phyloP scores from a whole-genome alignment of 2,113 vertebrate species.

The Mesembrinibis cayennensis region DNA sequence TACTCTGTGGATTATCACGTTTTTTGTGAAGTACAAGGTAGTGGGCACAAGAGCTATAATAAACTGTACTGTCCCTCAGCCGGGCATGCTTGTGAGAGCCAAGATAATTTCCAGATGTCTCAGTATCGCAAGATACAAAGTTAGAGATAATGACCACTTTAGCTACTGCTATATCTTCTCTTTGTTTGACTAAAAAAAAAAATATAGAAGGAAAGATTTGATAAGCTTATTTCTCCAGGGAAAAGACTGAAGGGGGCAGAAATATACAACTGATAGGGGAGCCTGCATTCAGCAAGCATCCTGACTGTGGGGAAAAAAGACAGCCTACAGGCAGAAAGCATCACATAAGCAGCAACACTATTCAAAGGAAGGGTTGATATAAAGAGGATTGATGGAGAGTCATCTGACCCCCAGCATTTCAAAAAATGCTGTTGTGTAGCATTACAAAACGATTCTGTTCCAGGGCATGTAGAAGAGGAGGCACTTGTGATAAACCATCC shows the following conservation, averaged over 20 bases:
- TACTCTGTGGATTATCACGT: background rate
- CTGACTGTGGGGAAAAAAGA: background rate
- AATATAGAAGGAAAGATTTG: background rate
- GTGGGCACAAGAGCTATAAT: background rate
- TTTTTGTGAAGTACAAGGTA: background rate
- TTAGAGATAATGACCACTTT: background rate
- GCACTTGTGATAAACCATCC: background rate
- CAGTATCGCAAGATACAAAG: background rate
- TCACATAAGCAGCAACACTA: background rate
- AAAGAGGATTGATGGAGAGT: background rate
- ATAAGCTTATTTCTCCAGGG: constrained; percentile 35
- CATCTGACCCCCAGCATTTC: background rate
- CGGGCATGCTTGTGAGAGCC: background rate
- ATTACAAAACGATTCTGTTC: background rate
- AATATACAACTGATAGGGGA: background rate
- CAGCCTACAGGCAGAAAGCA: background rate
- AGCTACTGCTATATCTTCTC: background rate
- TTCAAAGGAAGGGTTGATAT: background rate
- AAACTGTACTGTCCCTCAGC: background rate
- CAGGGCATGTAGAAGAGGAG: background rate
- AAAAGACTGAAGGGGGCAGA: background rate
- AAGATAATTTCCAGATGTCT: constrained; percentile 31
- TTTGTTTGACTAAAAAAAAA: constrained; percentile 14
- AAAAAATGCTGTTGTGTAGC: background rate
- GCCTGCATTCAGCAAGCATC: background rate